phyloP scores from a whole-genome alignment of 2,113 vertebrate species.

The Cygnus buccinator region DNA sequence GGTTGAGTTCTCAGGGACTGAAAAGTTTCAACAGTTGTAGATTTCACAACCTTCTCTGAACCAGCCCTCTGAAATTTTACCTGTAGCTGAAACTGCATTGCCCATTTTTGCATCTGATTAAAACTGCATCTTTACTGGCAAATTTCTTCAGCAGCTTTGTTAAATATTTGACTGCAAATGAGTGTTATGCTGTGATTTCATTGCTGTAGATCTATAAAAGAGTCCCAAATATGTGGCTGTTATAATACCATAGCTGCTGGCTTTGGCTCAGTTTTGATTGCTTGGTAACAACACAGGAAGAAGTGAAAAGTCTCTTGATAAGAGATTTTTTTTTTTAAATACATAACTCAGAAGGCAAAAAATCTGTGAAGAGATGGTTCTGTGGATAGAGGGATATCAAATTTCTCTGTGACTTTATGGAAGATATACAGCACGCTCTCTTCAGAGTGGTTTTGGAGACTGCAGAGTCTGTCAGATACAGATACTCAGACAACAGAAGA shows the following conservation, averaged over 20 bases:
- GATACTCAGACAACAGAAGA: neutral
- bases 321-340: neutral
- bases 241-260: neutral
- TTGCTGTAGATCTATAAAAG: neutral
- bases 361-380: neutral
- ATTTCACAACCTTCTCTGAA: constrained; percentile 35
- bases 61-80: neutral
- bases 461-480: neutral
- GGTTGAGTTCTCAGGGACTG: rapidly evolving
- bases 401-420: neutral
- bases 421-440: neutral
- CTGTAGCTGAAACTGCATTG: neutral
- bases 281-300: neutral
- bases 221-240: neutral
- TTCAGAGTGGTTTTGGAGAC: neutral
- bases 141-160: neutral
- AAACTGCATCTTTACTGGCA: constrained; percentile 10
- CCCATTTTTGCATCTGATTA: neutral
- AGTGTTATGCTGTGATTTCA: neutral
- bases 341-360: neutral
- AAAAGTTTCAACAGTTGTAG: constrained; percentile 9
- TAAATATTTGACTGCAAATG: neutral
- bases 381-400: neutral
- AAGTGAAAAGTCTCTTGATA: neutral
- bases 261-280: neutral